phyloP scores from a whole-genome alignment of 2,797 vertebrate species.

The Geotrypetes seraphini region DNA sequence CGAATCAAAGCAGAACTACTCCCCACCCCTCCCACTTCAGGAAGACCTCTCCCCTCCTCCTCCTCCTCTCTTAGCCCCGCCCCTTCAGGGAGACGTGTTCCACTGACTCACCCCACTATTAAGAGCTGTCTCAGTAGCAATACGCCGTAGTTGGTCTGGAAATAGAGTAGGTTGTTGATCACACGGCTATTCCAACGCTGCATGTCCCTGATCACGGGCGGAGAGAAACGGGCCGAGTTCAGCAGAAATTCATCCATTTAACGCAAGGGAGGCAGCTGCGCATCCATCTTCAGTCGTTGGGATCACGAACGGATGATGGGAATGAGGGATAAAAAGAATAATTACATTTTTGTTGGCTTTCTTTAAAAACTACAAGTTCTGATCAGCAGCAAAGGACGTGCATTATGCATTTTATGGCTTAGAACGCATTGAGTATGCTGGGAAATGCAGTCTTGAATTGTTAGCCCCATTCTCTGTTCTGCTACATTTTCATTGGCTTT shows the following conservation, averaged over 20 bases:
- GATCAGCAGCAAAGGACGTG: too few species aligned
- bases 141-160: constrained; percentile 73
- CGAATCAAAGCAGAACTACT: background rate
- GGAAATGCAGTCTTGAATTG: too few species aligned
- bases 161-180: constrained; percentile 79
- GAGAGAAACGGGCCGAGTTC: constrained; percentile 57
- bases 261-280: constrained; percentile 69
- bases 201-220: constrained; percentile 59
- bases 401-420: too few species aligned
- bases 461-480: too few species aligned
- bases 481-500: too few species aligned
- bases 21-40: background rate
- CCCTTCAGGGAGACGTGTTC: background rate
- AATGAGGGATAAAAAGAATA: too few species aligned
- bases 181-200: constrained; percentile 74
- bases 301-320: too few species aligned
- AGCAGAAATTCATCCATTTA: constrained; percentile 65
- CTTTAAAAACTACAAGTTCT: too few species aligned
- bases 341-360: too few species aligned
- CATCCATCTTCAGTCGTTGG: constrained; percentile 74
- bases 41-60: background rate
- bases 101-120: constrained; percentile 62
- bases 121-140: constrained; percentile 42
- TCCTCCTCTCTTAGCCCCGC: too few species aligned
- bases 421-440: too few species aligned